Base-by-base conservation (phyloP, 2,888 invertebrate genomes). In the Tuberolachnus salignus region DNA sequence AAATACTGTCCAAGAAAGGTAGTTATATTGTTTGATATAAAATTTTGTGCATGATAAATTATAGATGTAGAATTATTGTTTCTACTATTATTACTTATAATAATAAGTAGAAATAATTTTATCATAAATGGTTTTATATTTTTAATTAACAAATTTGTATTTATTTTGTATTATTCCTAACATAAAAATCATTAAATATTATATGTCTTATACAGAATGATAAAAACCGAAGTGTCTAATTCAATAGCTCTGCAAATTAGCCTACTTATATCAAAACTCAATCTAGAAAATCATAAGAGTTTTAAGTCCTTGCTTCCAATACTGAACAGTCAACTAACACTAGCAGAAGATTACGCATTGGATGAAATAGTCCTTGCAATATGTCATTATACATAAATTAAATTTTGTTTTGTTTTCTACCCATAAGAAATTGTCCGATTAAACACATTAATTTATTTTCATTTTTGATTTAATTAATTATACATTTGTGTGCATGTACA, bases 181-280 rank as follows among this genome's bases (percentile, higher is more conserved):
- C 6, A 19, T 53, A 19, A 10, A 46, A 46, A 13, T 46, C 6
- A 44, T 44, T 44, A 10, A 44, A 13, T 46, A 13, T 64, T 61
- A 6, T 61, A 16, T 63, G 19, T 73, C 70, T 71, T 74, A 84
- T 83, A 42, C 81, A 87, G 88, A 83, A 84, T 89, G 71, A 89
- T 89, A 82, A 88, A 89, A 84, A 87, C 88, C 11, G 89, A 89
- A 84, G 89, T 90, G 84, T 88, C 89, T 1, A 88, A 88, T 82
- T 85, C 87, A 78, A 86, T 87, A 19, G 85, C 88, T 13, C 86
- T 87, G 81, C 84, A 89, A 51, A 85, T 88, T 57, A 84, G 87
- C 74, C 59, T 34, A n/a, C 4, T 69, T 8, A 59, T 78, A n/a
- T 69, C 69, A 6, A 84, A 83, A 61, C 84, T 84, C 26, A 81